These are phyloP conservation scores for Pammene aurita DNA, from an alignment of 2,888 invertebrate species.

Conservation along the genomic window DNA sequence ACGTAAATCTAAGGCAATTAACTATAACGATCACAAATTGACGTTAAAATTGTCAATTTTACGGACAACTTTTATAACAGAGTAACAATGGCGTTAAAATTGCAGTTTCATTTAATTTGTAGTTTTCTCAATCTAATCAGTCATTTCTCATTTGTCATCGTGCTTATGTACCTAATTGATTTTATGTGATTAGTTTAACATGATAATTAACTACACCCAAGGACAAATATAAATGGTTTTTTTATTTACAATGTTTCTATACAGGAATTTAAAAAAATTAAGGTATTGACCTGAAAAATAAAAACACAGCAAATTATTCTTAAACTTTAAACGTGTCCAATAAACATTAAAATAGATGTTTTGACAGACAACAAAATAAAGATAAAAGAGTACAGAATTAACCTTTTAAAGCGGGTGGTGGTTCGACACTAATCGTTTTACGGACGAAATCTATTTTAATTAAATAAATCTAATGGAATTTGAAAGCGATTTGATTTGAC, in stretches of 20 bases:
- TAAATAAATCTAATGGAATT: constrained; percentile 33
- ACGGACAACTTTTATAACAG: background rate
- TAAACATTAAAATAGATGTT: constrained; percentile 1
- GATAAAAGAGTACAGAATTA: constrained; percentile 9
- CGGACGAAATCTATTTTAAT: constrained; percentile 32
- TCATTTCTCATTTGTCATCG: background rate
- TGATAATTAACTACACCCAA: too few relatives aligned
- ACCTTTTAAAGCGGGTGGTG: constrained; percentile 24
- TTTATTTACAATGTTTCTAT: too few relatives aligned
- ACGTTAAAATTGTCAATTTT: background rate
- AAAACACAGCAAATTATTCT: background rate
- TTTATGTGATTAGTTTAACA: too few relatives aligned
- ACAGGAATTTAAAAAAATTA: background rate
- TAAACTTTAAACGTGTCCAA: background rate
- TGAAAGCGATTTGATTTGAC: background rate
- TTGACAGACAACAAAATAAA: background rate
- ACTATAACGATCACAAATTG: constrained; percentile 24
- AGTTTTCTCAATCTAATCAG: background rate
- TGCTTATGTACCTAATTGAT: too few relatives aligned
- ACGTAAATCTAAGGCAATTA: constrained; percentile 8
- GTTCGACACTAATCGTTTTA: constrained; percentile 22
- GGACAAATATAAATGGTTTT: too few relatives aligned
- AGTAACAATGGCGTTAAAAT: background rate
- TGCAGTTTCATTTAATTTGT: background rate
- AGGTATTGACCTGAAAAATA: background rate